These are phyloP conservation scores for Parazoanthus swiftii DNA, from an alignment of 92 coral and sea anemone genomes.

Conservation along the genomic window DNA sequence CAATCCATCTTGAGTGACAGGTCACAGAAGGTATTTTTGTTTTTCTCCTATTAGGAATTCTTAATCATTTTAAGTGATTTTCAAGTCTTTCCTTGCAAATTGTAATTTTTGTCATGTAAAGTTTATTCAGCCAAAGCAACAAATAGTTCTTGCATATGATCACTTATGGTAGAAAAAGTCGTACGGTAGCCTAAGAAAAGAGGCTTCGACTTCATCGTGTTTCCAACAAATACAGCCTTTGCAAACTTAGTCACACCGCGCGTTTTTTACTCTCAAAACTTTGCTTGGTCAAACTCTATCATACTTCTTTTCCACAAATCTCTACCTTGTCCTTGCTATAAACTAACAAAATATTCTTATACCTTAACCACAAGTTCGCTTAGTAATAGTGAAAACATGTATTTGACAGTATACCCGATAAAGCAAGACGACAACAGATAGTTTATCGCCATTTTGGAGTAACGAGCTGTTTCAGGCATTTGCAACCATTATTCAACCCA, in stretches of 20 bases:
- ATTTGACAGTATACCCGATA: neutral
- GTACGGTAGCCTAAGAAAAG: too few relatives aligned
- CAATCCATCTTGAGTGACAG: neutral
- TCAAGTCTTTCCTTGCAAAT: too few relatives aligned
- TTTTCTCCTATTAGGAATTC: neutral
- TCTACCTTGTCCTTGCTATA: neutral
- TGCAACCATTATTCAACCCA: neutral
- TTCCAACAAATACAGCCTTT: neutral
- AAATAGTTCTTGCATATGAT: too few relatives aligned
- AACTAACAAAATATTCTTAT: neutral
- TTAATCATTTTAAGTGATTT: too few relatives aligned
- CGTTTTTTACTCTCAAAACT: too few relatives aligned
- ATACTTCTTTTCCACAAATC: neutral
- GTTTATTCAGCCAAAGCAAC: too few relatives aligned
- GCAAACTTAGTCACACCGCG: neutral
- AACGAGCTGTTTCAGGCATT: neutral
- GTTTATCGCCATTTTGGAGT: neutral
- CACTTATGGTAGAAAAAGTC: too few relatives aligned
- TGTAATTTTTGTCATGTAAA: too few relatives aligned
- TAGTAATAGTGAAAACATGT: neutral
- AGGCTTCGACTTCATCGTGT: neutral
- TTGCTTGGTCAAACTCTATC: too few relatives aligned
- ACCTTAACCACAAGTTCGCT: too few relatives aligned
- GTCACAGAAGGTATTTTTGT: neutral
- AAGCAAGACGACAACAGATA: neutral